Percentiles rank a stretch among this genome's conserved stretches.
Evolutionary conservation across 2,797 vertebrate species (phyloP).

Genomic region (Glyptemys insculpta): DNA sequence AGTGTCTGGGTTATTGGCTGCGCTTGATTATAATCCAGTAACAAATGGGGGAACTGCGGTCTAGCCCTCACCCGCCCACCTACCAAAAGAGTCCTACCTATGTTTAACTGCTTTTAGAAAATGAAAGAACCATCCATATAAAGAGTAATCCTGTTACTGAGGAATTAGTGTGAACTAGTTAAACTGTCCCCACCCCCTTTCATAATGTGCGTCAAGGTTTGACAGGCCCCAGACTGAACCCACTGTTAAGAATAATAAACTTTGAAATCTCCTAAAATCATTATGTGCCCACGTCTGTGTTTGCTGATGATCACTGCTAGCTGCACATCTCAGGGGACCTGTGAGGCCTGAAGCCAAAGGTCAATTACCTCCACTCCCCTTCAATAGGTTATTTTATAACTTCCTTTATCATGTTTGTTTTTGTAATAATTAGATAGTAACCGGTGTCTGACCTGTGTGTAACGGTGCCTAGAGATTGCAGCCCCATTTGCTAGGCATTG

Average conservation of each 20-base stretch:
- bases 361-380: neutral
- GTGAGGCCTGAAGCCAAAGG: neutral
- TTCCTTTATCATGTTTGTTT: neutral
- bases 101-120: neutral
- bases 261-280: neutral
- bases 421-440: neutral
- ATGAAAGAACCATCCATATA: neutral
- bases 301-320: neutral
- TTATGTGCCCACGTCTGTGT: neutral
- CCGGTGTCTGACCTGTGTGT: neutral
- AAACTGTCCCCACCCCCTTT: neutral
- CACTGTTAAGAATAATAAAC: neutral
- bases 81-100: neutral
- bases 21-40: neutral
- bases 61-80: neutral
- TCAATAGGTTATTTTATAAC: neutral
- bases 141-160: neutral
- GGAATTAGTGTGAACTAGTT: neutral
- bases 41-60: neutral
- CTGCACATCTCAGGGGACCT: neutral
- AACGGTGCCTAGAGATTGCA: neutral
- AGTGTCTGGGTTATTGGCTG: neutral
- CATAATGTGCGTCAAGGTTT: neutral
- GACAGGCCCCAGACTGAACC: neutral
- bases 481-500: neutral